Evolutionary conservation across 1,140 invertebrate species (phyloP), one percentile per base, ranked within the genome.

Genomic region (Bradynema listronoti): DNA sequence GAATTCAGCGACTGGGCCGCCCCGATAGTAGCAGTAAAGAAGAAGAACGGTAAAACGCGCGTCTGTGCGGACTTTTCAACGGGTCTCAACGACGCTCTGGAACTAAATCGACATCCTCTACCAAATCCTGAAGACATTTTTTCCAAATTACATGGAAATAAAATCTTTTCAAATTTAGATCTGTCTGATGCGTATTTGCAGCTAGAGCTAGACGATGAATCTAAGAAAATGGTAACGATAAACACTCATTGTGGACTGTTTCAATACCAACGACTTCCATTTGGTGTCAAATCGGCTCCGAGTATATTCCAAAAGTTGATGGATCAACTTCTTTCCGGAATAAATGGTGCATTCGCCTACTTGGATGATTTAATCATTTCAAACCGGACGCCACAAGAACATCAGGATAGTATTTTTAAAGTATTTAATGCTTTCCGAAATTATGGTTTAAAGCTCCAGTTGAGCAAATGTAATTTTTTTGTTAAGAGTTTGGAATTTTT

Each of bases 281-380:
- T 81, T 76, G 81, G 79, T 5, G 78, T 84, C 4, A 78, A 78
- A 61, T 77, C 75, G 27, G 80, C 81, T 1, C 80, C 82, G 69
- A 78, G 59, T 24, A 60, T 60, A 22, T 60, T 60, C 36, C 58
- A 60, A 29, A 61, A 34, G 4, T n/a, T 60, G 6, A 80, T 83
- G 11, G 77, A 80, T 43, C 57, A 77, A 61, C 54, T 79, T 2
- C 51, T 82, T 14, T 33, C 51, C 19, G 64, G 61, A 36, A 42
- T 56, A 60, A 56, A 25, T 34, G 78, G 11, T 66, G 65, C 27
- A 61, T 55, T 58, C 11, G 67, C 25, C 0, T 66, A 66, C 42
- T 27, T 66, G 29, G 63, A 66, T 52, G 63, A 66, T 29, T 19
- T 66, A 43, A 53, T 66, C n/a, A 58, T 66, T 19, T 29, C n/a